Percentiles rank a stretch among this genome's conserved stretches.
Conservation (phyloP, 2,888 invertebrate species). For the Parapristionchus giblindavisi region DNA sequence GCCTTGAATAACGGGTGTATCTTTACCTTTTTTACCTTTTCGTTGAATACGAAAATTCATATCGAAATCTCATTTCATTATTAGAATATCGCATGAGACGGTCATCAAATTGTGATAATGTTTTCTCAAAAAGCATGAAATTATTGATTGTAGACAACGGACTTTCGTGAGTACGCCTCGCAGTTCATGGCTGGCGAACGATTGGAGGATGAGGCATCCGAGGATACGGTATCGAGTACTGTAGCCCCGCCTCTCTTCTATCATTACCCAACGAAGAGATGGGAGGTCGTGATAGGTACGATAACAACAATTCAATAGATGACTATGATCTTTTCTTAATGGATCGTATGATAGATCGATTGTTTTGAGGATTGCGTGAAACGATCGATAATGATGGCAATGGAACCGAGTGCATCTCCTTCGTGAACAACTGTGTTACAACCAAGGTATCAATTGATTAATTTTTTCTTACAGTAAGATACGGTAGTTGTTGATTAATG, state of each 20-base stretch:
- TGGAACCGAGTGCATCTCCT: constrained; percentile 90
- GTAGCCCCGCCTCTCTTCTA: constrained; percentile 38
- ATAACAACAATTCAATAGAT: background rate
- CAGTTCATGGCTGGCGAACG: constrained; percentile 82
- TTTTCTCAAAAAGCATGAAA: background rate
- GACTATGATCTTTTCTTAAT: background rate
- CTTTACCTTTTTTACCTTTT: background rate
- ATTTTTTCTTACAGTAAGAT: too few species aligned
- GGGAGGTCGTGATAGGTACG: constrained; percentile 89
- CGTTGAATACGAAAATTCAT: background rate
- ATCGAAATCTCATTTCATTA: too few species aligned
- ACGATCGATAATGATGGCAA: background rate
- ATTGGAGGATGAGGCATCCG: constrained; percentile 88
- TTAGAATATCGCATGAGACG: too few species aligned
- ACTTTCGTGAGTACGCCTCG: constrained; percentile 93
- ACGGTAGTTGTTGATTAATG: too few species aligned
- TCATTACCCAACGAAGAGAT: constrained; percentile 77
- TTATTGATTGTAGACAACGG: constrained; percentile 76
- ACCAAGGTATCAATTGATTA: constrained; percentile 83
- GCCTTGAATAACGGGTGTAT: too few species aligned
- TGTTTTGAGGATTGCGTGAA: background rate
- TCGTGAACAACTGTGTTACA: constrained; percentile 97
- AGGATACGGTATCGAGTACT: constrained; percentile 76
- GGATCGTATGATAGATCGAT: background rate
- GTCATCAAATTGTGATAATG: too few species aligned